Conservation (phyloP, 2,797 vertebrate genomes). For the Catostomus latipinnis region DNA sequence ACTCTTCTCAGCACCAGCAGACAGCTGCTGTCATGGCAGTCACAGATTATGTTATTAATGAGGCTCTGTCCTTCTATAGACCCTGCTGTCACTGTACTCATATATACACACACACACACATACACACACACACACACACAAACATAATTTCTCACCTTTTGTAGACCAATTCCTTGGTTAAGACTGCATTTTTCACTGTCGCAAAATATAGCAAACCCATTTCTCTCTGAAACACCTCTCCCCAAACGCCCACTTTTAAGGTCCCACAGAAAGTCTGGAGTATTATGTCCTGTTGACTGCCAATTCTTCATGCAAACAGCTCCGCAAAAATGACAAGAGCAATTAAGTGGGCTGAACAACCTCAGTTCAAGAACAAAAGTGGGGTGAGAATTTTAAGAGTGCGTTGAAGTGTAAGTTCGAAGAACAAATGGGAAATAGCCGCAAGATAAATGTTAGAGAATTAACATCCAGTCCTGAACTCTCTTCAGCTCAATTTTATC, state of each 20-base stretch:
- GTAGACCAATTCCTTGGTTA: too few species aligned
- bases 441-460: background rate
- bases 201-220: too few species aligned
- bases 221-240: background rate
- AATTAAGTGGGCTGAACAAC: slow-evolving; percentile 11
- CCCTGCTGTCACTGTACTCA: slow-evolving; percentile 33
- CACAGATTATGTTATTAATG: slow-evolving; percentile 41
- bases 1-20: slow-evolving; percentile 42
- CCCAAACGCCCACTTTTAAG: background rate
- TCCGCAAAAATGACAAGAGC: background rate
- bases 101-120: too few species aligned
- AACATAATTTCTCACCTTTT: too few species aligned
- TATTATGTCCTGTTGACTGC: background rate
- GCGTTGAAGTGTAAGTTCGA: background rate
- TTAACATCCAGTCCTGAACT: background rate
- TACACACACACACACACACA: background rate
- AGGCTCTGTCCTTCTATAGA: slow-evolving; percentile 40
- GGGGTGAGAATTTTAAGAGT: background rate
- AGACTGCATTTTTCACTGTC: too few species aligned
- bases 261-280: background rate
- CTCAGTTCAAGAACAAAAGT: background rate
- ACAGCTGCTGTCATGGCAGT: slow-evolving; percentile 53
- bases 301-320: background rate
- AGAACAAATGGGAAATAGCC: background rate
- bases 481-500: background rate